phyloP scores from a whole-genome alignment of 2,888 invertebrate genomes.

The Prosopocoilus inquinatus region DNA sequence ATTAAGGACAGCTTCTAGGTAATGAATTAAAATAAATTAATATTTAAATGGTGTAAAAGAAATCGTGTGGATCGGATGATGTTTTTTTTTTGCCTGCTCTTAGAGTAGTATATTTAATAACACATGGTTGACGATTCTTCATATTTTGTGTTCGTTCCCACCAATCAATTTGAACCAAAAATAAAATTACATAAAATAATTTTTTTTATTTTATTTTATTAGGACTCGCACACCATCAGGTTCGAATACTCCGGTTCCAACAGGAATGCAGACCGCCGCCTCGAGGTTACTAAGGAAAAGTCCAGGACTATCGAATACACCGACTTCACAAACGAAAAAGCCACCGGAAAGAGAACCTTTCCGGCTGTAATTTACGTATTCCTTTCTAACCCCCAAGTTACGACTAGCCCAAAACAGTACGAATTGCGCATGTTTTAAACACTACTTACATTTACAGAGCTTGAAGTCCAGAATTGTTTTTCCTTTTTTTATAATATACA shows the following conservation, averaged over 20 bases:
- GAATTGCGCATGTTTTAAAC: constrained; percentile 48
- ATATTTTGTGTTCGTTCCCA: neutral
- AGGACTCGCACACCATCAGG: constrained; percentile 78
- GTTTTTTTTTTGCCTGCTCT: neutral
- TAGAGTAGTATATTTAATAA: neutral
- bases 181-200: neutral
- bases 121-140: neutral
- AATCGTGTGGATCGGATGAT: neutral
- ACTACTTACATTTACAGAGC: constrained; percentile 26
- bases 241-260: constrained; percentile 68
- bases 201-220: constrained; percentile 17
- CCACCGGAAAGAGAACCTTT: constrained; percentile 64
- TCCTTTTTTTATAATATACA: too few species aligned
- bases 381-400: constrained; percentile 37
- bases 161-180: neutral
- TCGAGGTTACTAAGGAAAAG: constrained; percentile 64
- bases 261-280: constrained; percentile 62
- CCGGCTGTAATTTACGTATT: constrained; percentile 58
- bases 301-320: constrained; percentile 68
- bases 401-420: constrained; percentile 31
- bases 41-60: neutral
- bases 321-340: constrained; percentile 53
- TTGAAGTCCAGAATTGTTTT: constrained; percentile 4
- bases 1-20: constrained; percentile 51
- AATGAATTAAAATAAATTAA: constrained; percentile 29